Evolutionary conservation across 2,113 vertebrate species (phyloP).

Genomic region (Cyphomyrus discorhynchus): DNA sequence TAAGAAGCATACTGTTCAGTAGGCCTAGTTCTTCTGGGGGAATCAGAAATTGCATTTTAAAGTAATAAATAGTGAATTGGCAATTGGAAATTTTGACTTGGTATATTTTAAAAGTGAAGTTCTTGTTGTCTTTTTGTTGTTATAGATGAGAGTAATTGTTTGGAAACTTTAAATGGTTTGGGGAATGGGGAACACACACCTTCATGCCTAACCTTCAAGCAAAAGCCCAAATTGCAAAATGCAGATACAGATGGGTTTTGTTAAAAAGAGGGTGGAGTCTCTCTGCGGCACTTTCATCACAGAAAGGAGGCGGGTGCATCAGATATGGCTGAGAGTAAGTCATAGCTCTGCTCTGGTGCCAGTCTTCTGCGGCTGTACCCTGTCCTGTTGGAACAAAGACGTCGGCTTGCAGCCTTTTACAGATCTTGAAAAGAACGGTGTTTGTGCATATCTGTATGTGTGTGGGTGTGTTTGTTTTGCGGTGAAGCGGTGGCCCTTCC

Average conservation of each 20-base stretch:
- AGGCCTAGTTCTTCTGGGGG: neutral
- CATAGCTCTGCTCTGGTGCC: neutral
- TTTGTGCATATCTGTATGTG: neutral
- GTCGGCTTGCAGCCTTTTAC: neutral
- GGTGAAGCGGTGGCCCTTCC: neutral
- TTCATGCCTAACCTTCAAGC: neutral
- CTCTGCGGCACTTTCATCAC: neutral
- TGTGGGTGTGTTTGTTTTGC: neutral
- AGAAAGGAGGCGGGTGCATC: neutral
- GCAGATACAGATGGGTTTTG: neutral
- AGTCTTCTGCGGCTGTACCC: neutral
- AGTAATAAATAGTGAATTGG: neutral
- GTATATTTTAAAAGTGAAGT: neutral
- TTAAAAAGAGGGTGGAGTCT: neutral
- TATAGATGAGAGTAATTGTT: neutral
- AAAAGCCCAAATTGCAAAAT: neutral
- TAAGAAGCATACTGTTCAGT: neutral
- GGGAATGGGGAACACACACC: neutral
- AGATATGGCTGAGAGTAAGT: conserved; percentile 2
- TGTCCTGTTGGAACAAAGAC: neutral
- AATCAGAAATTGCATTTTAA: neutral
- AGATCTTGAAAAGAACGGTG: neutral
- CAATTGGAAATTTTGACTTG: neutral
- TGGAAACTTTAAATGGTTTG: neutral
- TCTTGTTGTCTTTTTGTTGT: neutral